Conservation (phyloP, 2,888 invertebrate species). For the Diadegma fenestrale region DNA sequence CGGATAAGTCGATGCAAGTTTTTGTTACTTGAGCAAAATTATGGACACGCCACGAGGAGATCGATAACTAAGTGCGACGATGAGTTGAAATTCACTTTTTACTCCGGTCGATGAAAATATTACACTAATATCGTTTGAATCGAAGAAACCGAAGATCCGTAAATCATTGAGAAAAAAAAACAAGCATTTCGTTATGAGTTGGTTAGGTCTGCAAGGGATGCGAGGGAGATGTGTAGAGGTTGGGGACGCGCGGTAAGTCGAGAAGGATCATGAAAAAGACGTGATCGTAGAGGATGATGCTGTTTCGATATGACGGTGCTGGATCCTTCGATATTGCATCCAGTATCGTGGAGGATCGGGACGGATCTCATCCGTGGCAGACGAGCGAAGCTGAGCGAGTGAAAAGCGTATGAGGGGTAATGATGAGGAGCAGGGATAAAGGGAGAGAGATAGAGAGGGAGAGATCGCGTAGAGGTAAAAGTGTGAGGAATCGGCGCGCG, state of each 20-base stretch:
- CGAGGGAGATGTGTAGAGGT: neutral
- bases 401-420: slow-evolving; percentile 59
- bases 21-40: neutral
- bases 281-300: slow-evolving; percentile 16
- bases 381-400: slow-evolving; percentile 32
- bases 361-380: slow-evolving; percentile 49
- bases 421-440: neutral
- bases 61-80: neutral
- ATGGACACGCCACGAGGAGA: neutral
- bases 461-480: slow-evolving; percentile 48
- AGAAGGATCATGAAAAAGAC: slow-evolving; percentile 21
- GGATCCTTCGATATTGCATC: slow-evolving; percentile 43
- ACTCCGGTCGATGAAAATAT: neutral
- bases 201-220: neutral
- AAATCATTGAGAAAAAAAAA: neutral
- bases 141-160: neutral
- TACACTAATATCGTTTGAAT: neutral
- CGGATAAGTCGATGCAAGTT: neutral
- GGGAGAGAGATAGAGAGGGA: slow-evolving; percentile 20
- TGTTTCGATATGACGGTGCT: slow-evolving; percentile 29
- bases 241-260: slow-evolving; percentile 7
- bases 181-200: neutral
- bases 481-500: slow-evolving; percentile 69
- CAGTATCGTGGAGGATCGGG: slow-evolving; percentile 52
- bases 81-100: neutral